Base-by-base conservation (phyloP, 1,140 invertebrate genomes). In the Drosophila tristis region DNA sequence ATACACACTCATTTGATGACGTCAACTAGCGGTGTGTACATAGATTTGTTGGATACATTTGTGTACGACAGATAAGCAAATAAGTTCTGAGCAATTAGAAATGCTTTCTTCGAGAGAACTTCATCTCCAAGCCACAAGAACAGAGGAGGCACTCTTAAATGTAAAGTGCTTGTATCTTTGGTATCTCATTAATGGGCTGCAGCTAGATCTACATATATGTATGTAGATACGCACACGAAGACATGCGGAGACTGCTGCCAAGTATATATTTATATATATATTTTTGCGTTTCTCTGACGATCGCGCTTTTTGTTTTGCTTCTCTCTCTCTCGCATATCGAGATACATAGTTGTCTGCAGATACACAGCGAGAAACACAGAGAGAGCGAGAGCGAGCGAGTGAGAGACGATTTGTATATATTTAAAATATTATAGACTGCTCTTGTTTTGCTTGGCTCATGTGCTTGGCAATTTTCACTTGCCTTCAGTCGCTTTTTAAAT, bases 401-500 rank as follows among this genome's bases (percentile, higher is more conserved):
- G 39, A 47, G 44, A 39, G 26, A 20, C 23, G 76, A 76, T 87
- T 62, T 87, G 70, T 87, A 82, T 87, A 87, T 87, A 87, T 87
- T 84, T 89, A 84, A 87, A 87, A 87, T 87, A 79, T 76, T 87
- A 87, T 87, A 87, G 78, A 82, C 70, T 71, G 74, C 58, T 70
- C 57, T 61, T 76, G 39, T 76, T 66, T 54, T 61, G 50, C 23
- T 48, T 20, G 67, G 58, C 65, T 78, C 78, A 72, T 86, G 78
- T 81, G 78, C 74, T 81, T 86, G 85, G 85, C 85, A 78, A 90
- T 90, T 90, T 90, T 85, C 80, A 85, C 61, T 81, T 87, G 81
- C 58, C 77, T 72, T 90, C 86, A 90, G 85, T 90, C 85, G 80
- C 80, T 90, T 90, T 90, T 80, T 86, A 90, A 81, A 90, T 86